phyloP scores from a whole-genome alignment of 2,797 vertebrate genomes.

The Danio jaintianensis region DNA sequence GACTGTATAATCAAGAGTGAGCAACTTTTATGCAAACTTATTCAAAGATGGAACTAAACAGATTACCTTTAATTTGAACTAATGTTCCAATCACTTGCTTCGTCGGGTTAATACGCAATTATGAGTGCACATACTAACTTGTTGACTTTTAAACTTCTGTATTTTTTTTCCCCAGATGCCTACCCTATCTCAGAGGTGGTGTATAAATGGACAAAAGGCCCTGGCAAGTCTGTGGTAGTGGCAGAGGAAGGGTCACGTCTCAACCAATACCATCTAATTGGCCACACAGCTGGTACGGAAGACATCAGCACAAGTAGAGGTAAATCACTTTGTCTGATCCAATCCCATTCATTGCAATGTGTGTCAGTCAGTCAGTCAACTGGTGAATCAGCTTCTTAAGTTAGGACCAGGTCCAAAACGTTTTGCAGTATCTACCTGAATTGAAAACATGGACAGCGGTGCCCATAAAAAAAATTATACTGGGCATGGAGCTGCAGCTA shows the following conservation, averaged over 20 bases:
- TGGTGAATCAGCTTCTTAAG: background rate
- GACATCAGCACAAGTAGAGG: conserved; percentile 95
- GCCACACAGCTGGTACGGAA: conserved; percentile 91
- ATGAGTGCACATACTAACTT: conserved; percentile 1
- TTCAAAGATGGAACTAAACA: background rate
- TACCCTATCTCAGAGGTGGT: conserved; percentile 96
- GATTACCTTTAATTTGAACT: conserved; percentile 14
- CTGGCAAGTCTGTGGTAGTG: conserved; percentile 92
- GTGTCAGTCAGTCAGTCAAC: background rate
- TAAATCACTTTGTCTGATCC: conserved; percentile 62
- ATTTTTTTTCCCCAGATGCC: conserved; percentile 81
- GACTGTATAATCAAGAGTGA: conserved; percentile 18
- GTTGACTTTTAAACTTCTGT: background rate
- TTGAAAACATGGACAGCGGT: background rate
- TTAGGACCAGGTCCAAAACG: background rate
- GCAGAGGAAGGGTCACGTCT: conserved; percentile 95
- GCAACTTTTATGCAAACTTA: conserved; percentile 7
- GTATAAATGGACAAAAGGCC: conserved; percentile 91
- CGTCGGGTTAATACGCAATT: conserved; percentile 2
- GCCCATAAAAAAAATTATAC: background rate
- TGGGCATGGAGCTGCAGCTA: background rate
- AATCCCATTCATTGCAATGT: background rate
- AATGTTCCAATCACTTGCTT: background rate
- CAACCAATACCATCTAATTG: conserved; percentile 95
- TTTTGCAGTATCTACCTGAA: background rate